Evolutionary conservation across 2,888 invertebrate species (phyloP).

Genomic region (Hylaea fasciaria): DNA sequence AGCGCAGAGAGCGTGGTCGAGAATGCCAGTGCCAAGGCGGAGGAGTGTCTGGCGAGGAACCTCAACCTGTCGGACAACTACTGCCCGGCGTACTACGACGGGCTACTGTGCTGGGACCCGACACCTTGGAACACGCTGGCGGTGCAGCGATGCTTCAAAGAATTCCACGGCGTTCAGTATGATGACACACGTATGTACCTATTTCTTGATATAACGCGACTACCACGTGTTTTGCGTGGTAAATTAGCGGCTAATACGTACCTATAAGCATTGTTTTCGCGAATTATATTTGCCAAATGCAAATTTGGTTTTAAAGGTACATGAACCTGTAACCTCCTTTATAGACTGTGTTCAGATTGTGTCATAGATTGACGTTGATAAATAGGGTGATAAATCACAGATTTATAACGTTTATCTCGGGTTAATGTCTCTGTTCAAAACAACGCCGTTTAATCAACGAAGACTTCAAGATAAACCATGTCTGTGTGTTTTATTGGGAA

Average conservation of each 20-base stretch:
- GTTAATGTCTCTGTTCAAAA: slow-evolving; percentile 37
- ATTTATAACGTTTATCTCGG: slow-evolving; percentile 36
- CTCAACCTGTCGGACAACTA: slow-evolving; percentile 58
- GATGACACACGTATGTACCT: slow-evolving; percentile 92
- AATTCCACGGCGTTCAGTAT: slow-evolving; percentile 91
- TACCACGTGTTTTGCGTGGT: no score
- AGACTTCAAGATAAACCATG: slow-evolving; percentile 21
- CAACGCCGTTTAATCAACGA: slow-evolving; percentile 25
- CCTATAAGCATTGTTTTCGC: no score
- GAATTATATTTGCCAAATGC: no score
- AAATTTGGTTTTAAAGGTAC: background rate
- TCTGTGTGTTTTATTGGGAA: background rate
- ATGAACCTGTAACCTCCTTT: slow-evolving; percentile 17
- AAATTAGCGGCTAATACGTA: no score
- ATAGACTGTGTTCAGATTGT: slow-evolving; percentile 13
- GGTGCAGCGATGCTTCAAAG: slow-evolving; percentile 90
- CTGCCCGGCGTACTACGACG: slow-evolving; percentile 90
- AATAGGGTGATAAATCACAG: slow-evolving; percentile 31
- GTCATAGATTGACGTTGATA: slow-evolving; percentile 29
- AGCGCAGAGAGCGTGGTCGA: slow-evolving; percentile 67
- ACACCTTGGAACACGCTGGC: slow-evolving; percentile 89
- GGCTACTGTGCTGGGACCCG: slow-evolving; percentile 93
- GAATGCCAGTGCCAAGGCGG: slow-evolving; percentile 66
- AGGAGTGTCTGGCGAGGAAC: slow-evolving; percentile 70
- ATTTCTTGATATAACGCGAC: background rate